A percentile compares a stretch with the other conserved stretches of the same genome.
phyloP scores from a whole-genome alignment of 2,797 vertebrate species.

The Nyctalus aviator region DNA sequence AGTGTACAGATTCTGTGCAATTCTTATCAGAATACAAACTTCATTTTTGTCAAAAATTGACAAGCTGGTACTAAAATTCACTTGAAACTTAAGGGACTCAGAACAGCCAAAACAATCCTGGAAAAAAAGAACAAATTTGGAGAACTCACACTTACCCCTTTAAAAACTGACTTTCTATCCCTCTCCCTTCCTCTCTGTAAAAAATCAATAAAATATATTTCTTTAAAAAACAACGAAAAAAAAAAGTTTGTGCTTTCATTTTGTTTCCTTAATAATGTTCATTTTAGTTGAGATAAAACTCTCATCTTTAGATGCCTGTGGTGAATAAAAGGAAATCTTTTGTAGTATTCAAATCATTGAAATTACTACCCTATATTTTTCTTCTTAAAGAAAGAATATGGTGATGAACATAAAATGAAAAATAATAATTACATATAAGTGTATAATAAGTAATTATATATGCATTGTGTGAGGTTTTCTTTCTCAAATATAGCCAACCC shows the following conservation, averaged over 20 bases:
- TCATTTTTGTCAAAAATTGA: not conserved
- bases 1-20: not conserved
- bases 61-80: not conserved
- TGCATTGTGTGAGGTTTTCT: not conserved
- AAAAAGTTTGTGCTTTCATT: slow-evolving; percentile 43
- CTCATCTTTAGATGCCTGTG: slow-evolving; percentile 65
- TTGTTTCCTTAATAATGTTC: slow-evolving; percentile 63
- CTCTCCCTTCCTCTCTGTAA: too few species aligned
- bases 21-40: not conserved
- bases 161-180: not conserved
- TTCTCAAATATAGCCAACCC: not conserved
- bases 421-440: slow-evolving; percentile 77
- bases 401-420: slow-evolving; percentile 70
- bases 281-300: slow-evolving; percentile 53
- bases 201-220: too few species aligned
- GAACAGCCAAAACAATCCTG: not conserved
- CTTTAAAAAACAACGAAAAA: too few species aligned
- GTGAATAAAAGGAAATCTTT: slow-evolving; percentile 73
- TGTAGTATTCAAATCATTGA: slow-evolving; percentile 60
- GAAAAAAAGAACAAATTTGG: not conserved
- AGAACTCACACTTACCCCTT: not conserved
- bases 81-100: not conserved
- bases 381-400: slow-evolving; percentile 66
- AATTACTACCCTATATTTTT: slow-evolving; percentile 72
- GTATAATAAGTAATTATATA: slow-evolving; percentile 75